Evolutionary conservation across 2,888 invertebrate genomes (phyloP).

Genomic region (Nomada ruficornis): DNA sequence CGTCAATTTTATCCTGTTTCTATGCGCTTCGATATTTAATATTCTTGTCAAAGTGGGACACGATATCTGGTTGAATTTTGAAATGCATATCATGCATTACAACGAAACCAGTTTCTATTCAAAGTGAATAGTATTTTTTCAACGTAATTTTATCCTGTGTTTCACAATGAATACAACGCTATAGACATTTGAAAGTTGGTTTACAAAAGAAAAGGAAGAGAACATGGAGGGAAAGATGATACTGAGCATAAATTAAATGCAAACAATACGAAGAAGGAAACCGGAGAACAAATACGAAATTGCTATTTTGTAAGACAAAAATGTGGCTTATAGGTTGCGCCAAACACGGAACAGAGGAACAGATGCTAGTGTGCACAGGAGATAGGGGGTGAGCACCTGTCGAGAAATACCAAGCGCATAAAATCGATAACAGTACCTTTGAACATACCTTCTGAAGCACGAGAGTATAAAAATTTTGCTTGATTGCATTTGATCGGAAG

Average conservation of each 20-base stretch:
- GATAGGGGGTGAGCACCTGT: conserved; percentile 56
- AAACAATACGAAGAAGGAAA: conserved; percentile 71
- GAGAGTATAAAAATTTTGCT: conserved; percentile 60
- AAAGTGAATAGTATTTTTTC: too few relatives aligned
- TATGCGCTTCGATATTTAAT: too few relatives aligned
- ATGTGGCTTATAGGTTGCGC: conserved; percentile 66
- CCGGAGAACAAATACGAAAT: conserved; percentile 72
- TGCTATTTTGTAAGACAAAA: conserved; percentile 70
- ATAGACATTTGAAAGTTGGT: too few relatives aligned
- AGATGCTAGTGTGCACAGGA: conserved; percentile 47
- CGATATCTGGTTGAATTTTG: too few relatives aligned
- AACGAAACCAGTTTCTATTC: too few relatives aligned
- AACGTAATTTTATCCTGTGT: too few relatives aligned
- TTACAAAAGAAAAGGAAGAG: conserved; percentile 11
- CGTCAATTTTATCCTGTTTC: too few relatives aligned
- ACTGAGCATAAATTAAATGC: conserved; percentile 73
- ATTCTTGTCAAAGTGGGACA: too few relatives aligned
- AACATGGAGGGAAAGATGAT: conserved; percentile 38
- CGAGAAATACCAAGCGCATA: conserved; percentile 67
- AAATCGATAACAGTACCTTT: conserved; percentile 66
- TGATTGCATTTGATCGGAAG: conserved; percentile 35
- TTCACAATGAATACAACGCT: too few relatives aligned
- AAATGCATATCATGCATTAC: too few relatives aligned
- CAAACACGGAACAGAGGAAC: conserved; percentile 62
- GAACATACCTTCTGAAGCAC: conserved; percentile 37